phyloP scores from a whole-genome alignment of 1,140 invertebrate genomes.

The Drosophila eugracilis region DNA sequence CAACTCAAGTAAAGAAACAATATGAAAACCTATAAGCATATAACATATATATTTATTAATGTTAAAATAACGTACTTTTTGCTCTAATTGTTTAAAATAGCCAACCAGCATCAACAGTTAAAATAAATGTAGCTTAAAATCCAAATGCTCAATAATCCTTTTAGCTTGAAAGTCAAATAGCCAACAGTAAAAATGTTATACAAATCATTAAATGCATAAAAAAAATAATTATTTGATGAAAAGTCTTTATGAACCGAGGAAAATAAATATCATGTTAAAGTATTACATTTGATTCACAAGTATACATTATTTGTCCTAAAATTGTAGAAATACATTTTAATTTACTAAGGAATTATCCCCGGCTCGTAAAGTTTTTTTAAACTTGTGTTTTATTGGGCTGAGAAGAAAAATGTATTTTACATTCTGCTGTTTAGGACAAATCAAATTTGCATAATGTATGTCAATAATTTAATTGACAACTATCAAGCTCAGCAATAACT shows the following conservation, averaged over 20 bases:
- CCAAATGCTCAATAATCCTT: conserved; percentile 74
- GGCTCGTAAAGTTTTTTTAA: no score
- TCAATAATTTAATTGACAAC: no score
- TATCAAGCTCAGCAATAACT: no score
- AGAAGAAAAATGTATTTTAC: no score
- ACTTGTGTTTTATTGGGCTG: neutral
- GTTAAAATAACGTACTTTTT: conserved; percentile 53
- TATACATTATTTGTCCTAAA: no score
- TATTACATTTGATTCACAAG: no score
- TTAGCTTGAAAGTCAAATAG: conserved; percentile 78
- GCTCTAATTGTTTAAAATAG: conserved; percentile 63
- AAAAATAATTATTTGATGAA: conserved; percentile 21
- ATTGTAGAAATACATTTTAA: no score
- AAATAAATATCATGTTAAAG: neutral
- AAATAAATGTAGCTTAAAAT: conserved; percentile 63
- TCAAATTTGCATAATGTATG: no score
- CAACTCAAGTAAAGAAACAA: conserved; percentile 56
- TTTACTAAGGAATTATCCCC: no score
- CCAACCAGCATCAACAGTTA: conserved; percentile 57
- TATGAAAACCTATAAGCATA: conserved; percentile 45
- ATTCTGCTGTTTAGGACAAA: no score
- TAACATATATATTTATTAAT: conserved; percentile 58
- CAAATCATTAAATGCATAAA: conserved; percentile 62
- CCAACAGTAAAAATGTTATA: conserved; percentile 75
- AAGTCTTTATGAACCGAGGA: neutral